Conservation (phyloP, 35 echinoderm and acorn worm species). For the Lytechinus pictus region DNA sequence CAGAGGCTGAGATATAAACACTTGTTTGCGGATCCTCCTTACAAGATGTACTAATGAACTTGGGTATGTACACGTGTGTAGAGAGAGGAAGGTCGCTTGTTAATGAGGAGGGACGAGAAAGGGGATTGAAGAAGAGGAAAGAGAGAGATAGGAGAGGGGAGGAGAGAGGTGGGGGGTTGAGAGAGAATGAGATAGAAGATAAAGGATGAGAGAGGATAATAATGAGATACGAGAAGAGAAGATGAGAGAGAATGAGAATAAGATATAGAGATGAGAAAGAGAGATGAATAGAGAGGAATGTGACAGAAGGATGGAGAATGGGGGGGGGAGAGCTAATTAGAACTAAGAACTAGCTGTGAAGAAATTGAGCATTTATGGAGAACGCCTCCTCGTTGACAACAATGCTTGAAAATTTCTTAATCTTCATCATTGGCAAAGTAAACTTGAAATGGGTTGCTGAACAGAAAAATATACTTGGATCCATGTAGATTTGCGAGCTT, state of each 20-base stretch:
- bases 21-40: slow-evolving; percentile 10
- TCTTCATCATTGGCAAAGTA: background rate
- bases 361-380: background rate
- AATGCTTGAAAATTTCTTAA: background rate
- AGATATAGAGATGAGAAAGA: background rate
- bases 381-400: background rate
- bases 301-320: background rate
- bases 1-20: background rate
- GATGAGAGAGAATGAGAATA: background rate
- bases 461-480: background rate
- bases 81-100: slow-evolving; percentile 3
- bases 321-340: background rate
- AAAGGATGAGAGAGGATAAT: background rate
- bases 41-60: background rate
- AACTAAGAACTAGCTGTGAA: background rate
- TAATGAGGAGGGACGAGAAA: background rate
- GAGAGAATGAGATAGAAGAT: background rate
- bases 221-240: background rate
- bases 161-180: background rate
- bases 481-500: background rate
- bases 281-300: background rate
- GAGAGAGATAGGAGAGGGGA: background rate
- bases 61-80: background rate
- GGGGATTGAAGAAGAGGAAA: background rate
- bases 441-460: background rate